These are phyloP conservation scores for Lepus europaeus DNA, from an alignment of 2,113 vertebrate genomes.

Conservation along the genomic window DNA sequence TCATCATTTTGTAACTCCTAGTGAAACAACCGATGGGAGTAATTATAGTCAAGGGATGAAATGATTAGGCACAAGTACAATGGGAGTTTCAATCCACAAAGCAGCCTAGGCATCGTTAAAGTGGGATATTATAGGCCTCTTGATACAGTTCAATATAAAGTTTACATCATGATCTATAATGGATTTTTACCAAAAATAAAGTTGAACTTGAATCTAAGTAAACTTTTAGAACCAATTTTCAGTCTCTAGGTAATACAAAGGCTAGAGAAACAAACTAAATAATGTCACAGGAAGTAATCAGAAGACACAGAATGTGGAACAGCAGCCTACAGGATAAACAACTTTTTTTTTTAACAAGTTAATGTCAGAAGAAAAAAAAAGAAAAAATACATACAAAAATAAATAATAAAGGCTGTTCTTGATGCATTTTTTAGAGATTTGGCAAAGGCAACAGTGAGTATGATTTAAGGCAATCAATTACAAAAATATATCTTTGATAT, in stretches of 20 bases:
- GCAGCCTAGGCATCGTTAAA: neutral
- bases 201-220: conserved; percentile 24
- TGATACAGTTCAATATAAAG: neutral
- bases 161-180: neutral
- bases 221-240: conserved; percentile 12
- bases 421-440: neutral
- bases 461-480: neutral
- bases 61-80: neutral
- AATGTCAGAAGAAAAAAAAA: conserved; percentile 41
- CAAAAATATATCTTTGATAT: neutral
- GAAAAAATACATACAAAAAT: conserved; percentile 10
- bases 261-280: neutral
- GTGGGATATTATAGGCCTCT: neutral
- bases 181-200: neutral
- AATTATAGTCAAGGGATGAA: neutral
- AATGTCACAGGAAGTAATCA: neutral
- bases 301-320: neutral
- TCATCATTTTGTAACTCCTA: neutral
- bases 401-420: neutral
- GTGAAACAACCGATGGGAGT: neutral
- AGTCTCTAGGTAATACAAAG: conserved; percentile 17
- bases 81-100: neutral
- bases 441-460: neutral
- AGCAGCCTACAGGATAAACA: neutral
- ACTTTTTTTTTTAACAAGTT: neutral